Conservation (phyloP, 2,113 vertebrate species). For the Aptenodytes forsteri region DNA sequence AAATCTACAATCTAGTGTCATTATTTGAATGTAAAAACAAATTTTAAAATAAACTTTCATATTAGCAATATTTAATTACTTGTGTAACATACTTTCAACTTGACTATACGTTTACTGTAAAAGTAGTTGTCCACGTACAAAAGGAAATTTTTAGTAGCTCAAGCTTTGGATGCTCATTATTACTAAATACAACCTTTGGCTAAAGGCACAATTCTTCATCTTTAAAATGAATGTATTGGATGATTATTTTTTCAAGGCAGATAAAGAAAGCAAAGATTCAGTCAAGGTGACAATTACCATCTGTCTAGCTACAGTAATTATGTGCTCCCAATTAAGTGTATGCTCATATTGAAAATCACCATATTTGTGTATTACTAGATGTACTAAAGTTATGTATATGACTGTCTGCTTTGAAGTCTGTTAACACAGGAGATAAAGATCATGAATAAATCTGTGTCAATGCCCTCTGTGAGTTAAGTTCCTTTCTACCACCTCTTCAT, state of each 20-base stretch:
- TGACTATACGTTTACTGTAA: background rate
- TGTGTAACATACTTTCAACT: background rate
- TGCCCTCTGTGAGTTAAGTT: background rate
- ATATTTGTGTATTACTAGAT: background rate
- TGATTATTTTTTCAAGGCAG: background rate
- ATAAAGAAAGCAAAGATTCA: constrained; percentile 42
- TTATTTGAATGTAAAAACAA: background rate
- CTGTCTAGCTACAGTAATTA: background rate
- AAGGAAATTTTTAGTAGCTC: background rate
- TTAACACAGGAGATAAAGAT: background rate
- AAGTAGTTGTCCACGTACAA: background rate
- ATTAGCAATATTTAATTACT: background rate
- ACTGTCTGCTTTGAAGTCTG: background rate
- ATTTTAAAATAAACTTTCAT: background rate
- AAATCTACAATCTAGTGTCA: background rate
- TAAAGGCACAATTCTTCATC: background rate
- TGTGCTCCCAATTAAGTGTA: background rate
- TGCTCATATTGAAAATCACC: background rate
- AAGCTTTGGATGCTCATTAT: background rate
- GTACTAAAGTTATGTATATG: background rate
- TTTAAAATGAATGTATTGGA: background rate
- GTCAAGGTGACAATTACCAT: constrained; percentile 67
- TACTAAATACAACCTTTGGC: background rate
- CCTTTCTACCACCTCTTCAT: background rate
- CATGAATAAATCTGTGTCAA: background rate